phyloP scores from a whole-genome alignment of 1,140 invertebrate genomes.

The Galendromus occidentalis region DNA sequence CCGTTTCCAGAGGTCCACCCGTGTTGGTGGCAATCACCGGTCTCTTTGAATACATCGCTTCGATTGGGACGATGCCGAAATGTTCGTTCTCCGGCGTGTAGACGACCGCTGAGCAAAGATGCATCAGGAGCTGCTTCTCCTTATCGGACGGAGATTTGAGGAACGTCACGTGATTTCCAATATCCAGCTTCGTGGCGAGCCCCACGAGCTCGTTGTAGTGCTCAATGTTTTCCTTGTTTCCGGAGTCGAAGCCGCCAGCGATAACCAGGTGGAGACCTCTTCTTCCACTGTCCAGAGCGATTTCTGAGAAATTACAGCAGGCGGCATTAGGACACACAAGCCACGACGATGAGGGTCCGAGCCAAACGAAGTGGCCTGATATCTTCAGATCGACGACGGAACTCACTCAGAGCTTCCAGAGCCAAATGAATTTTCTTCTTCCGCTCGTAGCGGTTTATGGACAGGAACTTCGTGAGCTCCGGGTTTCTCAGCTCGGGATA shows the following conservation, averaged over 20 bases:
- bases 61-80: constrained; percentile 97
- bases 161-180: constrained; percentile 58
- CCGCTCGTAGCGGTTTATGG: constrained; percentile 89
- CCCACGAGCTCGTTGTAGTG: constrained; percentile 56
- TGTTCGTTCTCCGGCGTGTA: constrained; percentile 96
- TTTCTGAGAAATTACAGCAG: constrained; percentile 22
- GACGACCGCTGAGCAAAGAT: constrained; percentile 50
- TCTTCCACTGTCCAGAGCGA: constrained; percentile 31
- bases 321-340: neutral
- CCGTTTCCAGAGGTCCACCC: constrained; percentile 85
- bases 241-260: constrained; percentile 85
- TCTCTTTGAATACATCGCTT: constrained; percentile 83
- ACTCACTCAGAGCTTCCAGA: constrained; percentile 49
- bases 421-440: constrained; percentile 84
- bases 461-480: constrained; percentile 45
- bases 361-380: constrained; percentile 25
- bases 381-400: no score
- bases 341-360: neutral
- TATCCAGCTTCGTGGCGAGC: constrained; percentile 39
- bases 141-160: constrained; percentile 64
- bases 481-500: constrained; percentile 28
- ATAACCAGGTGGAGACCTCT: constrained; percentile 58
- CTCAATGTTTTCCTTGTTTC: constrained; percentile 69
- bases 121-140: constrained; percentile 57
- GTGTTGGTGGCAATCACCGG: constrained; percentile 87